A percentile compares a stretch with the other conserved stretches of the same genome.
These are phyloP conservation scores for Sympetrum striolatum DNA, from an alignment of 2,888 invertebrate genomes.

Conservation along the genomic window DNA sequence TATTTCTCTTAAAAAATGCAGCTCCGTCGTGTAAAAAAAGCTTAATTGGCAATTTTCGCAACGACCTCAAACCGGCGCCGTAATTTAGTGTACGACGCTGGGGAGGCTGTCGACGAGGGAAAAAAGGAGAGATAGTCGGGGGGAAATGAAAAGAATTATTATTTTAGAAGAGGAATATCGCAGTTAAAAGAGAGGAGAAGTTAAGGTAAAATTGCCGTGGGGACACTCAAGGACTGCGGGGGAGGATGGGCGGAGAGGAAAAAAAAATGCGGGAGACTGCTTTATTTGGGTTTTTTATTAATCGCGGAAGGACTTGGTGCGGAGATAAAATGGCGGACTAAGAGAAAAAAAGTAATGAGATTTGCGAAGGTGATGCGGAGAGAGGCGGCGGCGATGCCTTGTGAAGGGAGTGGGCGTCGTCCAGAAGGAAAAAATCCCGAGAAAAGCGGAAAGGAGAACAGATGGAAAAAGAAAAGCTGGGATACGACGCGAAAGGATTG, in stretches of 20 bases:
- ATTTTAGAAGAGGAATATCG: slow-evolving; percentile 19
- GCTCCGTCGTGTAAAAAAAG: background rate
- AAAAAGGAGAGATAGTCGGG: background rate
- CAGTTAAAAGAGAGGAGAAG: slow-evolving; percentile 13
- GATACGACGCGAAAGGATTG: too few relatives aligned
- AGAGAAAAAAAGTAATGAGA: background rate
- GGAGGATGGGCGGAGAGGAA: background rate
- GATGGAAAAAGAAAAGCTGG: too few relatives aligned
- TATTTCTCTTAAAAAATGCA: slow-evolving; percentile 1
- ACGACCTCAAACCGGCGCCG: slow-evolving; percentile 20
- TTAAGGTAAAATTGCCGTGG: slow-evolving; percentile 21
- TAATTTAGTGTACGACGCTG: slow-evolving; percentile 9
- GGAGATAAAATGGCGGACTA: background rate
- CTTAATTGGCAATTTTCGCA: slow-evolving; percentile 25
- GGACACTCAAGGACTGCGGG: background rate
- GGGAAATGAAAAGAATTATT: background rate
- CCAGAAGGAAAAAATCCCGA: too few relatives aligned
- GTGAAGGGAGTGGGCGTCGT: too few relatives aligned
- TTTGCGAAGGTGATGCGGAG: background rate
- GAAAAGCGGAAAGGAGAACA: too few relatives aligned
- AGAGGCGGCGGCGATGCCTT: background rate
- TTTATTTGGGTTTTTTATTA: background rate
- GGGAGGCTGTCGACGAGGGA: background rate
- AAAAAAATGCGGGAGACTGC: background rate
- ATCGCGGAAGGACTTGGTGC: background rate